phyloP scores from a whole-genome alignment of 2,888 invertebrate genomes.

The Spatulosminthurus flaviceps region DNA sequence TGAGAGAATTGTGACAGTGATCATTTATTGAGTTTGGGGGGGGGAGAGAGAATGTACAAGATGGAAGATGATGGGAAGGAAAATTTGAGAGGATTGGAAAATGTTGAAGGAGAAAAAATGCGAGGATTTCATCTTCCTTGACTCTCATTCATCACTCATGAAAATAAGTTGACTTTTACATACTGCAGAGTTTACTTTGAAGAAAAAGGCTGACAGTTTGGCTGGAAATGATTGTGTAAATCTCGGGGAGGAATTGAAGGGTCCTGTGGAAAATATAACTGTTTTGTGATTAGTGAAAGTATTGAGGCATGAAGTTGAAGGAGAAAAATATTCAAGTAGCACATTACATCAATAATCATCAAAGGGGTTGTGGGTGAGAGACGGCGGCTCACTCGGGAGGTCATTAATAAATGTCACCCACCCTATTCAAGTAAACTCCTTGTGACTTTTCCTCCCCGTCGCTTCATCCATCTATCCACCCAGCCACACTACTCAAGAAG shows the following conservation, averaged over 20 bases:
- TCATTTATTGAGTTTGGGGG: too few relatives aligned
- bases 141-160: too few relatives aligned
- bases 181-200: too few relatives aligned
- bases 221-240: background rate
- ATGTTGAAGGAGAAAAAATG: too few relatives aligned
- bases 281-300: slow-evolving; percentile 26
- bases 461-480: slow-evolving; percentile 29
- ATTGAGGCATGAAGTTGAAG: slow-evolving; percentile 25
- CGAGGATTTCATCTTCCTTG: too few relatives aligned
- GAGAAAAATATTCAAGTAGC: slow-evolving; percentile 36
- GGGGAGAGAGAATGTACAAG: too few relatives aligned
- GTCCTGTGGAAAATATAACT: background rate
- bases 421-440: slow-evolving; percentile 21
- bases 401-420: slow-evolving; percentile 42
- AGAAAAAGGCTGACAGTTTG: too few relatives aligned
- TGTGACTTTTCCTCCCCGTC: slow-evolving; percentile 40
- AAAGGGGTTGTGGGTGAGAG: slow-evolving; percentile 40
- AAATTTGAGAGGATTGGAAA: too few relatives aligned
- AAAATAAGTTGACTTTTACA: too few relatives aligned
- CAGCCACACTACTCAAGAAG: background rate
- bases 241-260: background rate
- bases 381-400: slow-evolving; percentile 29
- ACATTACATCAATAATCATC: slow-evolving; percentile 47
- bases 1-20: too few relatives aligned
- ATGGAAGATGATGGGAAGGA: too few relatives aligned